Conservation (phyloP, 2,797 vertebrate species). For the Hydrophis major region DNA sequence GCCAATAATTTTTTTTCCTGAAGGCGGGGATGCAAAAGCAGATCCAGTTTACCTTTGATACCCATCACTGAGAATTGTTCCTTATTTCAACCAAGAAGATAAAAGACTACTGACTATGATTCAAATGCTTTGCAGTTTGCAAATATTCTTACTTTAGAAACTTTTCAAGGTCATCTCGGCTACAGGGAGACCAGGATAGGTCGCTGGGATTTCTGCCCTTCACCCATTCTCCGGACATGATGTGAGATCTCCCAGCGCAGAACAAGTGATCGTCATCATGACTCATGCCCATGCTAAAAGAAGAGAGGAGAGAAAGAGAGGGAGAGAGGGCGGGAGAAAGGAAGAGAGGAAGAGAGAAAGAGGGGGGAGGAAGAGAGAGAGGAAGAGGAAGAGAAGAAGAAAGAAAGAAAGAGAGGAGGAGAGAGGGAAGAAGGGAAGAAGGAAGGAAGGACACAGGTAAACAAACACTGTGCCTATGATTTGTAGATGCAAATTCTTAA, state of each 20-base stretch:
- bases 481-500: neutral
- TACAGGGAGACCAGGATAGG: slow-evolving; percentile 95
- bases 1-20: slow-evolving; percentile 10
- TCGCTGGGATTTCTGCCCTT: slow-evolving; percentile 96
- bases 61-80: neutral
- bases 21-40: slow-evolving; percentile 12
- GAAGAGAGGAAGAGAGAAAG: too few species aligned
- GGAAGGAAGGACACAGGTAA: slow-evolving; percentile 1
- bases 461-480: neutral
- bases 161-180: slow-evolving; percentile 89
- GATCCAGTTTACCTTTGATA: slow-evolving; percentile 16
- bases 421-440: neutral
- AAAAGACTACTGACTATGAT: neutral
- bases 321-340: neutral
- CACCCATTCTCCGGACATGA: slow-evolving; percentile 98
- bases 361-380: neutral
- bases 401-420: neutral
- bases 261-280: slow-evolving; percentile 90
- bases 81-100: neutral
- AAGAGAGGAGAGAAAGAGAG: slow-evolving; percentile 7
- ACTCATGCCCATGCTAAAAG: slow-evolving; percentile 91
- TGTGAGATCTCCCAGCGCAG: slow-evolving; percentile 89
- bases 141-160: slow-evolving; percentile 86
- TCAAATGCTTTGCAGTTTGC: slow-evolving; percentile 7
- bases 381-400: too few species aligned